phyloP scores from a whole-genome alignment of 2,888 invertebrate genomes.

The Drosophila colorata region DNA sequence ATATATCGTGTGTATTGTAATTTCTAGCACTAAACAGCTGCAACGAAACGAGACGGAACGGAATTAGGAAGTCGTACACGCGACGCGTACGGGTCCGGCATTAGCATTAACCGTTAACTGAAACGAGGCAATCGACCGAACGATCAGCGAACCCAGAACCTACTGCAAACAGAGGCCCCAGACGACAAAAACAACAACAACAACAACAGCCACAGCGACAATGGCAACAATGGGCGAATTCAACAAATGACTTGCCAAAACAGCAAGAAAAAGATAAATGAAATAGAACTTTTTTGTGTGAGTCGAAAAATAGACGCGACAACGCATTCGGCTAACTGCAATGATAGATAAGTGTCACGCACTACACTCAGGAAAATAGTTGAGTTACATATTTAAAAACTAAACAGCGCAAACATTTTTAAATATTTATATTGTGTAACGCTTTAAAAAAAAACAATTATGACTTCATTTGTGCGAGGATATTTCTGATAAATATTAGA shows the following conservation, averaged over 20 bases:
- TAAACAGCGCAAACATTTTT: too few relatives aligned
- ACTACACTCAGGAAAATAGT: conserved; percentile 13
- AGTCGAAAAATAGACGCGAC: conserved; percentile 37
- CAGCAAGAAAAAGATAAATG: neutral
- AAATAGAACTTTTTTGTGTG: conserved; percentile 9
- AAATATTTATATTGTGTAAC: too few relatives aligned
- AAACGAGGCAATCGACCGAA: conserved; percentile 56
- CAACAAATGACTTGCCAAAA: conserved; percentile 48
- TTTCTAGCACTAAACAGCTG: conserved; percentile 33
- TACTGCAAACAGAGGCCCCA: conserved; percentile 9
- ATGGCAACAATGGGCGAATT: conserved; percentile 10
- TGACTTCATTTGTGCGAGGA: too few relatives aligned
- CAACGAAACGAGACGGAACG: conserved; percentile 35
- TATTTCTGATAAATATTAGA: too few relatives aligned
- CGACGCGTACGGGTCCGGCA: conserved; percentile 63
- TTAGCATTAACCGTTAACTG: conserved; percentile 75
- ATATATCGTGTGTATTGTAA: conserved; percentile 29
- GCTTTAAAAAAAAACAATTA: too few relatives aligned
- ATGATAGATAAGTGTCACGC: conserved; percentile 22
- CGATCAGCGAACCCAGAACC: conserved; percentile 52
- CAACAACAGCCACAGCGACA: conserved; percentile 11
- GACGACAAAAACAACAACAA: conserved; percentile 22
- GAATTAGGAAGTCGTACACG: conserved; percentile 54
- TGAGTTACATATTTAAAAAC: neutral
- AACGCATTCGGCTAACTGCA: conserved; percentile 22